Conservation (phyloP, 1,140 invertebrate genomes). For the Lasioglossum baleicum region DNA sequence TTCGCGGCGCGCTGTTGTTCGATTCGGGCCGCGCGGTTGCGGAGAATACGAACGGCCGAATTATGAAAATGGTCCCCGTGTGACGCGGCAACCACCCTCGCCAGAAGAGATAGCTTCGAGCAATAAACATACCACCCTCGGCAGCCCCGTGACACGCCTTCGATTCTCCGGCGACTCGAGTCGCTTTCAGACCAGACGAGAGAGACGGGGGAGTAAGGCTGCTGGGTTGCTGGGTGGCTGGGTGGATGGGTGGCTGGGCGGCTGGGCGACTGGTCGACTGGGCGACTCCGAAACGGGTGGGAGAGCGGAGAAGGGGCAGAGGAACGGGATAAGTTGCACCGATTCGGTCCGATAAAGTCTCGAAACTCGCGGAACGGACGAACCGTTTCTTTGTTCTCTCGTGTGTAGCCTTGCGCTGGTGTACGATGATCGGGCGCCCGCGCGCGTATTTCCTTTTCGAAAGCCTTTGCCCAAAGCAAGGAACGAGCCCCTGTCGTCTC, state of each 20-base stretch:
- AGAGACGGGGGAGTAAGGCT: slow-evolving; percentile 7
- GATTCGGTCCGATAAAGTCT: slow-evolving; percentile 28
- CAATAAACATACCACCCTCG: slow-evolving; percentile 77
- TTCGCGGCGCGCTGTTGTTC: slow-evolving; percentile 73
- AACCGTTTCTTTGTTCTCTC: slow-evolving; percentile 8
- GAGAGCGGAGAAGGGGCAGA: slow-evolving; percentile 14
- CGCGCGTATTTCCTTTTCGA: background rate
- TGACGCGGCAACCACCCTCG: slow-evolving; percentile 77
- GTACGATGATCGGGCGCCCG: background rate
- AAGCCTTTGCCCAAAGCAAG: background rate
- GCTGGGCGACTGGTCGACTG: too few species aligned
- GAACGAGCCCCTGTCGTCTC: background rate
- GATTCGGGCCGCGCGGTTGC: slow-evolving; percentile 76
- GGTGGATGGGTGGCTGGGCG: too few species aligned
- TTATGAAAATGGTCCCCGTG: slow-evolving; percentile 82
- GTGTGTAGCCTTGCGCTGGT: background rate
- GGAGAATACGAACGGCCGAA: slow-evolving; percentile 82
- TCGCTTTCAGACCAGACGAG: slow-evolving; percentile 51
- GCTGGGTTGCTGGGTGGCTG: slow-evolving; percentile 21
- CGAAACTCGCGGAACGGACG: slow-evolving; percentile 21
- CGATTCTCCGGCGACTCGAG: slow-evolving; percentile 38
- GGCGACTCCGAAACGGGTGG: too few species aligned
- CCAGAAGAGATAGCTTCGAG: slow-evolving; percentile 77
- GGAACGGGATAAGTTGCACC: slow-evolving; percentile 8
- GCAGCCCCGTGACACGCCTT: slow-evolving; percentile 40